These are phyloP conservation scores for Emys orbicularis DNA, from an alignment of 2,797 vertebrate genomes.

Conservation along the genomic window DNA sequence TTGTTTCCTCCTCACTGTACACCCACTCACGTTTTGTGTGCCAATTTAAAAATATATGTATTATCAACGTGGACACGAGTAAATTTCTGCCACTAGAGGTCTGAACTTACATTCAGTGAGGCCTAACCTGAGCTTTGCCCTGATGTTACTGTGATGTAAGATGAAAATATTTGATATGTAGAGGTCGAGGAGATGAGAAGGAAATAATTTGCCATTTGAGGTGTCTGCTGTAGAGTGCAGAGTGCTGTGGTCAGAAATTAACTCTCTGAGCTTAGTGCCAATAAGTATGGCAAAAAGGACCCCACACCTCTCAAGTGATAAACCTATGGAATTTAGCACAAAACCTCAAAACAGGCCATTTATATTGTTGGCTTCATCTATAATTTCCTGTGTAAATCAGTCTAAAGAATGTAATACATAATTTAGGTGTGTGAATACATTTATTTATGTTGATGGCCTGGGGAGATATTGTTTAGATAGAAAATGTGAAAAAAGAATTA, in stretches of 20 bases:
- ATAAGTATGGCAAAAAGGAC: constrained; percentile 50
- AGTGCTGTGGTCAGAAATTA: not conserved
- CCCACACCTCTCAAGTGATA: constrained; percentile 15
- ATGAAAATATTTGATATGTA: not conserved
- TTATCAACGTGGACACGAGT: not conserved
- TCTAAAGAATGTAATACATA: constrained; percentile 44
- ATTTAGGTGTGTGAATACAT: constrained; percentile 55
- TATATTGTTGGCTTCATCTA: constrained; percentile 12
- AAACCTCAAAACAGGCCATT: constrained; percentile 40
- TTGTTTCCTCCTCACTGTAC: not conserved
- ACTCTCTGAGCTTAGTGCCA: constrained; percentile 19
- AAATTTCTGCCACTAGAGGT: not conserved
- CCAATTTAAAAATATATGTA: not conserved
- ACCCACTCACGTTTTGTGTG: not conserved
- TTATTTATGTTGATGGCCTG: constrained; percentile 51
- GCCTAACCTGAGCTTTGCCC: not conserved
- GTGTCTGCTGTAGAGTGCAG: not conserved
- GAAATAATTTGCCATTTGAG: not conserved
- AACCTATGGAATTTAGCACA: constrained; percentile 31
- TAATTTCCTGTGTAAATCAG: constrained; percentile 58
- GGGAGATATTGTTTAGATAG: constrained; percentile 30
- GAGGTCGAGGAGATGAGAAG: not conserved
- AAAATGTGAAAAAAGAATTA: constrained; percentile 26
- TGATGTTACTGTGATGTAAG: not conserved
- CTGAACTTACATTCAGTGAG: not conserved